A percentile compares a stretch with the other conserved stretches of the same genome.
These are phyloP conservation scores for Disparrhopalites patrizii DNA, from an alignment of 2,888 invertebrate genomes.

Conservation along the genomic window DNA sequence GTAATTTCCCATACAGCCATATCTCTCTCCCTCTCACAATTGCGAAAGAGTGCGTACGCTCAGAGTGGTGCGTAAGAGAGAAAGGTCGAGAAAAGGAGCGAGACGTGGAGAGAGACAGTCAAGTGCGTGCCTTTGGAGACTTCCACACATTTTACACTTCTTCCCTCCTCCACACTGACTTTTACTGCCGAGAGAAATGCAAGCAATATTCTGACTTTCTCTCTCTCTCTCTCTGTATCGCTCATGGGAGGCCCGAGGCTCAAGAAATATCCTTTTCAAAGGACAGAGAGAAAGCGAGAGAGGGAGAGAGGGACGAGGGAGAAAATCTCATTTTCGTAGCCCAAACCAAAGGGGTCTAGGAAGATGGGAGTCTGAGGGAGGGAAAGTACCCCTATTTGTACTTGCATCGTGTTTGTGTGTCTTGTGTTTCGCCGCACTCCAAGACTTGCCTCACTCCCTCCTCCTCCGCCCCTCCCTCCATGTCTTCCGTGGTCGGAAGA, in stretches of 20 bases:
- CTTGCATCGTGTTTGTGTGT: neutral
- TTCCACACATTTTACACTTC: neutral
- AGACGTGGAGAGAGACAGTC: neutral
- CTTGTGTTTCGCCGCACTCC: too few relatives aligned
- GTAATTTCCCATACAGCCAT: slow-evolving; percentile 42
- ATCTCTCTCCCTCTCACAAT: neutral
- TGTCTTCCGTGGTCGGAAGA: too few relatives aligned
- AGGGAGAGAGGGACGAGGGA: too few relatives aligned
- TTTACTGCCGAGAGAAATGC: too few relatives aligned
- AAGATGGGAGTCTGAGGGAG: neutral
- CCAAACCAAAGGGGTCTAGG: too few relatives aligned
- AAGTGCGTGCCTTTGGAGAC: neutral
- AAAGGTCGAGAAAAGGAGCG: neutral
- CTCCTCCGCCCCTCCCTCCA: too few relatives aligned
- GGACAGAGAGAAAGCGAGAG: neutral
- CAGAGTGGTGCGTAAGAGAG: neutral
- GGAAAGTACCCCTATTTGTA: too few relatives aligned
- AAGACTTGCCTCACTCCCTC: too few relatives aligned
- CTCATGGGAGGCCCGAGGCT: slow-evolving; percentile 10
- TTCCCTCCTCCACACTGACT: neutral
- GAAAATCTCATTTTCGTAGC: slow-evolving; percentile 24
- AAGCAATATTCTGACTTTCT: neutral
- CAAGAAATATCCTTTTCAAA: slow-evolving; percentile 16
- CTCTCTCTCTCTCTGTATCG: slow-evolving; percentile 1
- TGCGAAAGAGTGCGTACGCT: neutral